A percentile compares a stretch with the other conserved stretches of the same genome.
Evolutionary conservation across 2,113 vertebrate species (phyloP).

Genomic region (Felis chaus): DNA sequence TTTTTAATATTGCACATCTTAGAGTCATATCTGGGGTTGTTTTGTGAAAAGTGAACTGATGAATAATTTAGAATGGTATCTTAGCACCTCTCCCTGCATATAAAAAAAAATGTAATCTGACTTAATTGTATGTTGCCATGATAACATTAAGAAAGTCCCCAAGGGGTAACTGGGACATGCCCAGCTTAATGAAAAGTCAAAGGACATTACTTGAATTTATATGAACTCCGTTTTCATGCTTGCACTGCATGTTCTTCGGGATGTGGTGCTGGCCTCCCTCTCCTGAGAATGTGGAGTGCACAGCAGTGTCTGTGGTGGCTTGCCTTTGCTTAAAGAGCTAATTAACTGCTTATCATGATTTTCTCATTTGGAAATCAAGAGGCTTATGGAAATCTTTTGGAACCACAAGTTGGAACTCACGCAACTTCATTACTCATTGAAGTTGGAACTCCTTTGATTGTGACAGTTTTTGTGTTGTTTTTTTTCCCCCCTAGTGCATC

Average conservation of each 20-base stretch:
- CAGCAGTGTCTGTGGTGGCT: neutral
- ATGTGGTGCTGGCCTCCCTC: slow-evolving; percentile 50
- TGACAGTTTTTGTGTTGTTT: slow-evolving; percentile 17
- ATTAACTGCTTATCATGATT: slow-evolving; percentile 70
- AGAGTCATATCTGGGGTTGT: slow-evolving; percentile 75
- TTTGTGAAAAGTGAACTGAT: slow-evolving; percentile 79
- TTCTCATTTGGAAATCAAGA: slow-evolving; percentile 68
- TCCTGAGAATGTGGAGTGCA: slow-evolving; percentile 22
- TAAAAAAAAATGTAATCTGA: slow-evolving; percentile 83
- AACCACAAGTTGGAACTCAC: slow-evolving; percentile 58
- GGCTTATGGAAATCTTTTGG: slow-evolving; percentile 76
- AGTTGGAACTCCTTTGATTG: slow-evolving; percentile 66
- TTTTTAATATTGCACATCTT: slow-evolving; percentile 78
- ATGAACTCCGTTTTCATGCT: slow-evolving; percentile 58
- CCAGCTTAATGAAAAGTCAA: slow-evolving; percentile 81
- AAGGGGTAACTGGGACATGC: slow-evolving; percentile 69
- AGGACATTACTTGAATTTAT: slow-evolving; percentile 80
- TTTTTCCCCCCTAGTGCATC: neutral
- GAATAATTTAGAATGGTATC: slow-evolving; percentile 85
- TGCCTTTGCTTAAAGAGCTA: slow-evolving; percentile 66
- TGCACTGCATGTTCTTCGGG: slow-evolving; percentile 48
- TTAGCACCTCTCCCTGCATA: slow-evolving; percentile 75
- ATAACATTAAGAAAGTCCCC: slow-evolving; percentile 82
- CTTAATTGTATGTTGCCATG: slow-evolving; percentile 86
- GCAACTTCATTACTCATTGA: slow-evolving; percentile 74